Base-by-base conservation (phyloP, 2,888 invertebrate genomes). In the Protonemura montana region DNA sequence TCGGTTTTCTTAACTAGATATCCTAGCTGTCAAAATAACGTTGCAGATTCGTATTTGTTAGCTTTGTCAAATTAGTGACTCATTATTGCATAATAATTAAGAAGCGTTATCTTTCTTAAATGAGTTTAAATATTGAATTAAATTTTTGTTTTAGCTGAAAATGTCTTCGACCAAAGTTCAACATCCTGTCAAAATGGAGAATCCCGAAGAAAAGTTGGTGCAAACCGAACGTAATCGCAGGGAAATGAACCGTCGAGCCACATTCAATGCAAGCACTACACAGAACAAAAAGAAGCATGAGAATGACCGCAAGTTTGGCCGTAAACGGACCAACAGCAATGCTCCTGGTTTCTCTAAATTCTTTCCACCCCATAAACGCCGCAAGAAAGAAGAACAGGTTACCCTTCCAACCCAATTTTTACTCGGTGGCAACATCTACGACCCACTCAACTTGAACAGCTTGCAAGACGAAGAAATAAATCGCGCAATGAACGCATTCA, bases 391-490 rank as follows among this genome's bases (percentile, higher is more conserved):
- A 30, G 86, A 86, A 13, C 77, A 85, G 86, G 94, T 96, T 88
- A 96, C 97, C 89, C 95, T 97, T 85, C 98, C 98, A 0, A 97
- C 97, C 0, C 98, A 98, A 91, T 98, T 99, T 92, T 92, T 98
- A 3, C 93, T 98, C 0, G 99, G 98, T 81, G 99, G 98, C 10
- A 98, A 98, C 91, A 98, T 98, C 89, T 96, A 96, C 89, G 99
- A 99, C 93, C 99, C 98, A 0, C 92, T 99, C 82, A 99, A 99
- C 92, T 92, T 99, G 87, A 98, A 97, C 90, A 98, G 98, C 90
- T 93, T 99, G 89, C 97, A 95, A 89, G 90, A 91, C 89, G 90
- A 90, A 88, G 90, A 90, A 88, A 89, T 90, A 27, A 90, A 90
- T 87, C 89, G 95, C 89, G 95, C 95, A 7, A 95, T 97, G 93